Conservation (phyloP, 2,888 invertebrate species). For the Dolichomitus sp. region DNA sequence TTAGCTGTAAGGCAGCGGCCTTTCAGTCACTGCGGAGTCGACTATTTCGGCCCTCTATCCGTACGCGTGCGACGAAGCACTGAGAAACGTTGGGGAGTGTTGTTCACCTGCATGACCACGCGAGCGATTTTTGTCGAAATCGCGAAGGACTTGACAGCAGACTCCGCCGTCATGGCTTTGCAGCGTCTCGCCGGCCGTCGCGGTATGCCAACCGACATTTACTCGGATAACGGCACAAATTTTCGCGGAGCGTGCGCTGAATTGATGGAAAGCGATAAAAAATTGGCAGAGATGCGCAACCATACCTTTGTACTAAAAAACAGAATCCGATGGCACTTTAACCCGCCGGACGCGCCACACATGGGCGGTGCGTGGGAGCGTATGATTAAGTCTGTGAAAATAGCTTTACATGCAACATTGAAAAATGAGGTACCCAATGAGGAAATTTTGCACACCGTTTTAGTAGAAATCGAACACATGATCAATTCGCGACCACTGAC, state of each 20-base stretch:
- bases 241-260: background rate
- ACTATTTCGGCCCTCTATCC: constrained; percentile 3
- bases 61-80: too few relatives aligned
- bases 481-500: too few relatives aligned
- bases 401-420: constrained; percentile 25
- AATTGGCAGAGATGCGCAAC: background rate
- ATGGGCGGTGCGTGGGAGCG: too few relatives aligned
- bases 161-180: too few relatives aligned
- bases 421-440: constrained; percentile 33
- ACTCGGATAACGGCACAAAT: background rate
- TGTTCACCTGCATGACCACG: too few relatives aligned
- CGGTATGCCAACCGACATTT: constrained; percentile 18
- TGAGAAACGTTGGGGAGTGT: too few relatives aligned
- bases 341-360: constrained; percentile 18
- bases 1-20: background rate
- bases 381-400: constrained; percentile 43
- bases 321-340: constrained; percentile 2
- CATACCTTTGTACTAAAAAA: background rate
- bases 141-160: too few relatives aligned
- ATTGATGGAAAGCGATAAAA: constrained; percentile 1
- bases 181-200: too few relatives aligned
- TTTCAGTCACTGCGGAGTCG: background rate
- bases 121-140: too few relatives aligned
- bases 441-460: constrained; percentile 51
- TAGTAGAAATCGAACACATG: constrained; percentile 42